Evolutionary conservation across 53 echinoderm and acorn worm genomes (phyloP), one percentile per base, ranked within the genome.

Genomic region (Pentamera pediparva): DNA sequence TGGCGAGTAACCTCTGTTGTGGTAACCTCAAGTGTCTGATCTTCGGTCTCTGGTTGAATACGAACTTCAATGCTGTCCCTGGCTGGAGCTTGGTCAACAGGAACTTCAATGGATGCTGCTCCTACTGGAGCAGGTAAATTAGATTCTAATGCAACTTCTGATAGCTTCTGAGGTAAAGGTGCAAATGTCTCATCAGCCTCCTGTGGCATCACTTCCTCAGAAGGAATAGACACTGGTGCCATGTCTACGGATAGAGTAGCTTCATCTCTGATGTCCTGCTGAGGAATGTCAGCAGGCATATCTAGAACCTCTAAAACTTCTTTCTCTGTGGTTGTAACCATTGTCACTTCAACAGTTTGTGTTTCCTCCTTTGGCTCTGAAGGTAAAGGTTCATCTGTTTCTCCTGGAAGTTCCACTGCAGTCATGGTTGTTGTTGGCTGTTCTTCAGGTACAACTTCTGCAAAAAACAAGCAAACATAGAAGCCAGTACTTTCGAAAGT

Each of bases 101-200:
- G 67, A 67, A 67, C 39, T 27, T 67, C 67, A 67, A 67, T 30
- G 13, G 39, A 45, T 39, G 67, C 67, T 28, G 67, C 67, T 30
- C 67, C 67, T 4, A 45, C 67, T 43, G 67, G 67, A 45, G 47
- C 45, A 13, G 39, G 25, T 29, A 29, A 1, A 9, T 67, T 47
- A 25, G 67, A 67, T 34, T n/a, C 36, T 18, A 35, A 25, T 62
- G 63, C 20, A 35, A 38, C 63, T 1, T 62, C 19, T 3, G 37
- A 62, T 0, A 47, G 67, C 11, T 67, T 41, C 27, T 67, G 41
- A 12, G 47, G 47, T 25, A 67, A 41, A 26, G 39, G 67, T 37
- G 20, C 17, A 39, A 28, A 67, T 20, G 22, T 29, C 45, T 47
- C 67, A 24, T 65, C 47, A 37, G 33, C 37, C n/a, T n/a, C n/a